phyloP scores from a whole-genome alignment of 2,113 vertebrate genomes.

The Ictalurus furcatus region DNA sequence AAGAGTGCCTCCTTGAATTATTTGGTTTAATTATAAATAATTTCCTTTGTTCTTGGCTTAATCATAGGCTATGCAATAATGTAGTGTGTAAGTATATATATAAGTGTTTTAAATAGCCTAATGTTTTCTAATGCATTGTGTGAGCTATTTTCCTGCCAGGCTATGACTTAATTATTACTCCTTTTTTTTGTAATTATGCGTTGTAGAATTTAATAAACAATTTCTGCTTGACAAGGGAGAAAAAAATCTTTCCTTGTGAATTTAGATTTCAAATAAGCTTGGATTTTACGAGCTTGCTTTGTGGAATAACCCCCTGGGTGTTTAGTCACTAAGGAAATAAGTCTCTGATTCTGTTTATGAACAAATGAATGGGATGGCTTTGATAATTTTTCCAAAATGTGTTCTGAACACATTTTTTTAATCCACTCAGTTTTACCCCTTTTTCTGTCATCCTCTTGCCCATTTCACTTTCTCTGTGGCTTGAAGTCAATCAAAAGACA shows the following conservation, averaged over 20 bases:
- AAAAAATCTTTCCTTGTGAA: background rate
- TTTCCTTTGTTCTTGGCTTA: background rate
- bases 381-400: conserved; percentile 1
- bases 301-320: background rate
- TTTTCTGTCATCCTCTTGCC: background rate
- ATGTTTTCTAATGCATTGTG: background rate
- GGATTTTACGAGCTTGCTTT: conserved; percentile 12
- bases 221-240: background rate
- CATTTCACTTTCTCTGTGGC: conserved; percentile 33
- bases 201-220: conserved; percentile 14
- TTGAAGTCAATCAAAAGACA: conserved; percentile 8
- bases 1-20: background rate
- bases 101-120: background rate
- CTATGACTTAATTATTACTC: background rate
- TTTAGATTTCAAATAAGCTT: background rate
- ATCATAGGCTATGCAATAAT: background rate
- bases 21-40: conserved; percentile 1
- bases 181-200: background rate
- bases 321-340: conserved; percentile 10
- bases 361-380: conserved; percentile 6
- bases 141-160: background rate
- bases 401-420: background rate
- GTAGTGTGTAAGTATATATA: background rate
- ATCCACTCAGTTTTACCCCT: background rate
- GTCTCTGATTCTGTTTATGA: conserved; percentile 7